Percentiles rank a stretch among this genome's conserved stretches.
Evolutionary conservation across 2,113 vertebrate genomes (phyloP).

Genomic region (Morone chrysops): DNA sequence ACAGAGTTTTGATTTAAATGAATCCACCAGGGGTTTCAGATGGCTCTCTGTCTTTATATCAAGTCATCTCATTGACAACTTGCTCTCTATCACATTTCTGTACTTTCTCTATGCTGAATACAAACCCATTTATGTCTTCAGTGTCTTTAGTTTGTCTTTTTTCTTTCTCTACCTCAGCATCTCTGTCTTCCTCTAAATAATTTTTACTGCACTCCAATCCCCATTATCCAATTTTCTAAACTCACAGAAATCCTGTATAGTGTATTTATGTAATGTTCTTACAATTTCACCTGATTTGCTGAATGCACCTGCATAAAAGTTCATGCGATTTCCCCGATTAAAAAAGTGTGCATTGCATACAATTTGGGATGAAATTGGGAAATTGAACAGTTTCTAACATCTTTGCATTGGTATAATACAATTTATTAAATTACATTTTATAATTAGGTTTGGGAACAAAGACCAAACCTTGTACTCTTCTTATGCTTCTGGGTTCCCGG

Average conservation of each 20-base stretch:
- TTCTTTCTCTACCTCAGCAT: background rate
- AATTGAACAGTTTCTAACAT: too few species aligned
- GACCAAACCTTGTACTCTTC: too few species aligned
- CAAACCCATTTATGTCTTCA: conserved; percentile 1
- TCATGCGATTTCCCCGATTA: too few species aligned
- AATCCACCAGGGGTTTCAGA: conserved; percentile 31
- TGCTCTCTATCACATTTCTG: background rate
- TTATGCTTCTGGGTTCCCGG: too few species aligned
- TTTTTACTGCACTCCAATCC: conserved; percentile 9
- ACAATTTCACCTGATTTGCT: background rate
- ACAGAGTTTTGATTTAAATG: conserved; percentile 48
- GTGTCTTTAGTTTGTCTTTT: conserved; percentile 19
- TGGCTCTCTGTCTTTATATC: conserved; percentile 11
- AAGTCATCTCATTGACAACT: conserved; percentile 8
- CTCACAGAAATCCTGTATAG: background rate
- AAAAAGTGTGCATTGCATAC: too few species aligned
- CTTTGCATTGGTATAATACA: too few species aligned
- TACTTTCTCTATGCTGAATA: background rate
- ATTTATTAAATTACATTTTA: too few species aligned
- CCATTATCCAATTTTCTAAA: conserved; percentile 7
- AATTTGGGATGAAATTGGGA: too few species aligned
- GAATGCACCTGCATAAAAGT: too few species aligned
- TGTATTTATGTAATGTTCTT: background rate
- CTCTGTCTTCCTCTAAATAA: conserved; percentile 27
- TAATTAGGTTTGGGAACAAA: too few species aligned